Base-by-base conservation (phyloP, 2,113 vertebrate species). In the Amblyornis subalaris region DNA sequence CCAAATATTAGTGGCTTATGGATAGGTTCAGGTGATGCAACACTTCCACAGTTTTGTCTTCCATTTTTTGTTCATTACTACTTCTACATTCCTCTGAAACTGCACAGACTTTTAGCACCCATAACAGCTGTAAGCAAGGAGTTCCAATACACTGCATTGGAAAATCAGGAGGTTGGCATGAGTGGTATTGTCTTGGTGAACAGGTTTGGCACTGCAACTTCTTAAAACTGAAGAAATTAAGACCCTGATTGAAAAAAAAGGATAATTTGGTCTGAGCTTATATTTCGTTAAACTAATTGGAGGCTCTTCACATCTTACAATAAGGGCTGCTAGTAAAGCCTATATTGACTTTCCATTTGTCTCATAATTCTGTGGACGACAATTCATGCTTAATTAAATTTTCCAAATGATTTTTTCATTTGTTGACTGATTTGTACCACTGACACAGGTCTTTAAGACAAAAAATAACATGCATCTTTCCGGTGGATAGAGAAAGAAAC, bases 191-290 rank as follows among this genome's bases (percentile, higher is more conserved):
- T 23, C 66, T 33, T 70, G 23, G 12, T 80, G 25, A 3, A 2
- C 15, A 38, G 7, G 1, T 72, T 93, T 72, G 24, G 53, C 4
- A 47, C 4, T 29, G 6, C 16, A 53, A 20, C 16, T 76, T 76
- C 31, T 44, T 44, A 53, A 53, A 85, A 22, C 3, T 14, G 35
- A 53, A 57, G 23, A 28, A 62, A 38, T 12, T 1, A 36, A 44
- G 21, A 60, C 10, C 3, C 1, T 10, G 36, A 38, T 38, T 35
- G 28, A 45, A 73, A 77, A 53, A 67, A 53, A 0, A 0, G 44
- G 20, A 19, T 35, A 10, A 25, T 36, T 80, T 23, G 3, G 35
- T 67, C n/a, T 55, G 31, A 82, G 14, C 3, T 44, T 42, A 26
- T 25, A 25, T 54, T 58, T 44, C 54, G 2, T 57, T 48, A 81